Conservation (phyloP, 1,140 invertebrate species). For the Bombyx mori region DNA sequence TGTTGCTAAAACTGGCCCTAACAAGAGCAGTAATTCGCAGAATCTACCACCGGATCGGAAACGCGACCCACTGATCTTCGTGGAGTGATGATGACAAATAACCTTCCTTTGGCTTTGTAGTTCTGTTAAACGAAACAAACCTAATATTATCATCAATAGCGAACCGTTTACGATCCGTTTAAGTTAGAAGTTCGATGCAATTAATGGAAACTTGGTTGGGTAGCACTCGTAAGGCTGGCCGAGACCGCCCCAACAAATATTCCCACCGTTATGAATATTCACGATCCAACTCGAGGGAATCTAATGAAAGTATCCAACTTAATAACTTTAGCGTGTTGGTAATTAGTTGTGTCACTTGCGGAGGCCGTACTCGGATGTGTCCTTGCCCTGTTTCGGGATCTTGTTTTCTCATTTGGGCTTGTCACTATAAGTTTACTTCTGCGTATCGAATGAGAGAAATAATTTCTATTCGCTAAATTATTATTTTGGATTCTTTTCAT, state of each 20-base stretch:
- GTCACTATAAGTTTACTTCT: too few relatives aligned
- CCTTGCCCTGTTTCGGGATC: too few relatives aligned
- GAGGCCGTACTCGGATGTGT: not conserved
- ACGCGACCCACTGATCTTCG: too few relatives aligned
- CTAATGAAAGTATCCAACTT: conserved; percentile 4
- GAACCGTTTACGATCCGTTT: conserved; percentile 3
- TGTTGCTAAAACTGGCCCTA: too few relatives aligned
- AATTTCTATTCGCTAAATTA: too few relatives aligned
- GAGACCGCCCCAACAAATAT: not conserved
- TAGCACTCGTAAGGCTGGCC: not conserved
- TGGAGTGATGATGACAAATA: not conserved
- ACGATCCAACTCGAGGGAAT: not conserved
- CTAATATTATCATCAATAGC: not conserved
- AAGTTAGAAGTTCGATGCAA: not conserved
- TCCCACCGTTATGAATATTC: not conserved
- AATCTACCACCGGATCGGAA: too few relatives aligned
- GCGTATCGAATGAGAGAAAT: too few relatives aligned
- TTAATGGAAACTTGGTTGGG: not conserved
- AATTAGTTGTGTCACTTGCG: conserved; percentile 12
- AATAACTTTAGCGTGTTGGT: conserved; percentile 10
- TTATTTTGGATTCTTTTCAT: too few relatives aligned
- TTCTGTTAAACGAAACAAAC: not conserved
- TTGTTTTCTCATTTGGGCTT: too few relatives aligned
- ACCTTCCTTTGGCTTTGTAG: not conserved
- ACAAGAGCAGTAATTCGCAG: too few relatives aligned